A percentile compares a stretch with the other conserved stretches of the same genome.
Conservation (phyloP, 2,113 vertebrate genomes). For the Mastomys coucha region DNA sequence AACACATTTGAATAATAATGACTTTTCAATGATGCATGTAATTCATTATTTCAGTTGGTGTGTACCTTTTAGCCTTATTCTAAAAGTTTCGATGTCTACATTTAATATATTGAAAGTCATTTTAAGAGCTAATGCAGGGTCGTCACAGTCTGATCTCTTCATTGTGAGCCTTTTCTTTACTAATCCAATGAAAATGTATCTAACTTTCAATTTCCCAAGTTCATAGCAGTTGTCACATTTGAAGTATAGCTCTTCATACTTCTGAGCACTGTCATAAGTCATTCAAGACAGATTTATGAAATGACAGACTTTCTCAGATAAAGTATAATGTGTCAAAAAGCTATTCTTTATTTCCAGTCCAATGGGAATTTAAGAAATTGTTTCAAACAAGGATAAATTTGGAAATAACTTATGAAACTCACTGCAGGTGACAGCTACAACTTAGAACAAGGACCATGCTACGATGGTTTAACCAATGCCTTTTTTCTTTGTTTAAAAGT, state of each 20-base stretch:
- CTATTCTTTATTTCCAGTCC: slow-evolving; percentile 70
- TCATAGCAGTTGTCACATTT: slow-evolving; percentile 71
- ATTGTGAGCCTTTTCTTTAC: slow-evolving; percentile 11
- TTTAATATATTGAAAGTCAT: slow-evolving; percentile 44
- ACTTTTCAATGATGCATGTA: neutral
- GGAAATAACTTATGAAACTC: slow-evolving; percentile 36
- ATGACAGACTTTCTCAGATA: slow-evolving; percentile 70
- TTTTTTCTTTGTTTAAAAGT: neutral
- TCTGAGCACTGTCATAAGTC: slow-evolving; percentile 75
- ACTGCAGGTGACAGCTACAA: slow-evolving; percentile 45
- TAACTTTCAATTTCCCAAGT: slow-evolving; percentile 68
- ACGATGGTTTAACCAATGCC: slow-evolving; percentile 4
- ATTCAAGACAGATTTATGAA: slow-evolving; percentile 72
- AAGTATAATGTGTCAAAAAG: slow-evolving; percentile 75
- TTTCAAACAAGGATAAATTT: slow-evolving; percentile 69
- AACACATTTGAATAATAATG: neutral
- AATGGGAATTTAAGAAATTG: slow-evolving; percentile 69
- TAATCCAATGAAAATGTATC: slow-evolving; percentile 63
- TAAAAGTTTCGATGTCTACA: neutral
- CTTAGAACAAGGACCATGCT: neutral
- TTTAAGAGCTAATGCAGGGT: neutral
- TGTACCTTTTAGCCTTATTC: neutral
- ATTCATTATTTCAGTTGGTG: slow-evolving; percentile 15
- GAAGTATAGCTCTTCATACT: slow-evolving; percentile 75
- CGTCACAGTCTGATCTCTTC: neutral